Percentiles rank a stretch among this genome's conserved stretches.
Evolutionary conservation across 2,888 invertebrate species (phyloP).

Genomic region (Hipparchia sbordonii): DNA sequence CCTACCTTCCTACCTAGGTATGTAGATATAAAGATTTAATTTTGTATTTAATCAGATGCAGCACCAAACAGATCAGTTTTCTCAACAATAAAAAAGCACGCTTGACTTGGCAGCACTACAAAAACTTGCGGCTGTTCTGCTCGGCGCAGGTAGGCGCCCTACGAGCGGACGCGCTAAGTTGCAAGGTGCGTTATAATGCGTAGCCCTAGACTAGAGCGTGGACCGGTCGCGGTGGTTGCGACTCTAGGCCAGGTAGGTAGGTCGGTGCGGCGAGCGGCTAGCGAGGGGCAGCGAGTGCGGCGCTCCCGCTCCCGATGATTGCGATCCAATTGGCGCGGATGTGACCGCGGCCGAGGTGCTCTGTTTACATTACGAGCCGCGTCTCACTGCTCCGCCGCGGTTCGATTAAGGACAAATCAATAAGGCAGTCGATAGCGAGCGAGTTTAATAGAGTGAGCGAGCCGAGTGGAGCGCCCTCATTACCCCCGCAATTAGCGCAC

Average conservation of each 20-base stretch:
- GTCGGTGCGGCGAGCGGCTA: too few species aligned
- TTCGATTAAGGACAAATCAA: conserved; percentile 81
- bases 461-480: conserved; percentile 81
- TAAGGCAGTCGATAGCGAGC: conserved; percentile 80
- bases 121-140: neutral
- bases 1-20: too few species aligned
- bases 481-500: conserved; percentile 83
- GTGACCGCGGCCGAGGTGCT: conserved; percentile 50
- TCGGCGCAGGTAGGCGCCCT: conserved; percentile 3
- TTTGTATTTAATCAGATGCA: neutral
- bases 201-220: too few species aligned
- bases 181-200: neutral
- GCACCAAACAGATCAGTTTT: too few species aligned
- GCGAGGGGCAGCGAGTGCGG: conserved; percentile 25
- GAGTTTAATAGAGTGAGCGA: conserved; percentile 82
- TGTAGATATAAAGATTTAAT: too few species aligned
- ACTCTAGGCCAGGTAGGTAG: too few species aligned
- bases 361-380: conserved; percentile 70
- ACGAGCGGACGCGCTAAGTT: neutral
- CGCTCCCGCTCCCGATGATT: conserved; percentile 60
- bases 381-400: conserved; percentile 62
- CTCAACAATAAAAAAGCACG: neutral
- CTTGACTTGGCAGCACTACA: conserved; percentile 2
- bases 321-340: conserved; percentile 71
- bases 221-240: neutral